phyloP scores from a whole-genome alignment of 2,888 invertebrate genomes.

The Ormyrus rosae region DNA sequence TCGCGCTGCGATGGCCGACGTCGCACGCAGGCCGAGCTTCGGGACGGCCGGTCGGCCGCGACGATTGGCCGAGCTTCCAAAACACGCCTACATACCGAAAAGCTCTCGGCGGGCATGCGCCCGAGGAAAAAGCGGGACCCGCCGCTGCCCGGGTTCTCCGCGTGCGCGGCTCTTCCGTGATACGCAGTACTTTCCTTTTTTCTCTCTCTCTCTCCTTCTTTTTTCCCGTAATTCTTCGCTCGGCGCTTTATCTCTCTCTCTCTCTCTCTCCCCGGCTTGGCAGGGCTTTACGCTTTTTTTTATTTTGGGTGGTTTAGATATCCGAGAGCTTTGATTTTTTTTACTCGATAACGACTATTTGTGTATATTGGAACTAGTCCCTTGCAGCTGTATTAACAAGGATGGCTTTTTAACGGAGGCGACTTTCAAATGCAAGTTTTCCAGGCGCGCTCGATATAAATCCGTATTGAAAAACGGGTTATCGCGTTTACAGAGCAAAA shows the following conservation, averaged over 20 bases:
- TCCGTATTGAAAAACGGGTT: no score
- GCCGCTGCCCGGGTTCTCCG: background rate
- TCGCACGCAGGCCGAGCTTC: background rate
- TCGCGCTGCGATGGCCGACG: conserved; percentile 9
- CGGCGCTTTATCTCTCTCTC: background rate
- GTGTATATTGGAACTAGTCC: no score
- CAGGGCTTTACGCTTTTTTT: no score
- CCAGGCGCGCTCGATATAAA: no score
- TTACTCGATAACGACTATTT: no score
- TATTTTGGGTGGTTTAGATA: no score
- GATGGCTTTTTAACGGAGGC: no score
- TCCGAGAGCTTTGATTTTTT: no score
- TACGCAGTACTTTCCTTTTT: background rate
- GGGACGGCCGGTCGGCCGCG: background rate
- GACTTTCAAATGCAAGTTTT: no score
- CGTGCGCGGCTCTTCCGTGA: background rate
- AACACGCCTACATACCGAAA: conserved; percentile 31
- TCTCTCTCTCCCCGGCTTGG: background rate
- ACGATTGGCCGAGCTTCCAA: conserved; percentile 27
- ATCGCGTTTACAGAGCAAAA: no score
- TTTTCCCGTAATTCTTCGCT: background rate
- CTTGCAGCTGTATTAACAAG: no score
- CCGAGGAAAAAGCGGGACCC: background rate
- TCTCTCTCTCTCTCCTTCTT: background rate
- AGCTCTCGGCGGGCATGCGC: conserved; percentile 30